Base-by-base conservation (phyloP, 2,113 vertebrate genomes). In the Cyphomyrus plagiostoma region DNA sequence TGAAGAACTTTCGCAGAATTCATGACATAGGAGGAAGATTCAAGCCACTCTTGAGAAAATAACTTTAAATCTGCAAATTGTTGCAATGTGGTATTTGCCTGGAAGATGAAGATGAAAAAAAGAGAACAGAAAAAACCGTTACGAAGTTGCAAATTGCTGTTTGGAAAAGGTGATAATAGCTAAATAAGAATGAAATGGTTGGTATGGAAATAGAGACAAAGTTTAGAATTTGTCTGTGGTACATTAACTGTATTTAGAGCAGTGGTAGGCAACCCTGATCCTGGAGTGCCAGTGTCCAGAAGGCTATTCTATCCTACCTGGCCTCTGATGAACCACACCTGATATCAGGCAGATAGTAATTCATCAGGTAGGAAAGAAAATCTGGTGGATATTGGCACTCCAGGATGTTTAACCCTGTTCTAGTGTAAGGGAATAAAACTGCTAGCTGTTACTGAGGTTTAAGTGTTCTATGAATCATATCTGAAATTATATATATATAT, bases 71-170 rank as follows among this genome's bases (percentile, higher is more conserved):
- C 95, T 15, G 95, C 96, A 93, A 99, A 96, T 92, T 98, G 96
- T 86, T 96, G 95, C 94, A 99, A 93, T 30, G 97, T 98, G 89
- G 90, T 90, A 86, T 98, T 99, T 19, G 98, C 96, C 98, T 99
- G 92, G 15, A 94, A 91, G 90, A 92, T 49, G 93, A 93, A 74
- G 23, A 26, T 86, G 9, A 49, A 17, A 52, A 52, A 3, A 15
- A 90, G 88, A 91, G 82, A 74, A 49, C 3, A 85, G 4, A 90
- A 70, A 53, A 85, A 30, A 39, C 48, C 2, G 30, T 26, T 83
- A n/a, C 8, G 21, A 84, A 3, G 82, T 39, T 45, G 15, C 42
- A 45, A 82, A 82, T 21, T 45, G 45, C 19, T n/a, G n/a, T 70
- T 70, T 46, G 26, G 19, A 80, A 11, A 56, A 88, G 35, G 48